Conservation (phyloP, 2,888 invertebrate species). For the Crematogaster levior region DNA sequence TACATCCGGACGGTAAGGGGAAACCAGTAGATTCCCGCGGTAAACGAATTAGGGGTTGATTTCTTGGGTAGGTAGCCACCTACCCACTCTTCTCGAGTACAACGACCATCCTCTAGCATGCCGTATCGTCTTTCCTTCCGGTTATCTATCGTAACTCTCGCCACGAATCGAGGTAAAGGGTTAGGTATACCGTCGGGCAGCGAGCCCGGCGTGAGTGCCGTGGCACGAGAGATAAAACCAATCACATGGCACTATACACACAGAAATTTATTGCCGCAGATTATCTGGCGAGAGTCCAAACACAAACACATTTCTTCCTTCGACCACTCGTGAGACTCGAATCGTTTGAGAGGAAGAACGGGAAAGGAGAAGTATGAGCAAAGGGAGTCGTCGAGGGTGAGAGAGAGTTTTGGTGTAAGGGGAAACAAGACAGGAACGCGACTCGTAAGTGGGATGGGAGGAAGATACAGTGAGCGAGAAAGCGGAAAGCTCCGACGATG, state of each 20-base stretch:
- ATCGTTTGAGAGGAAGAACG: neutral
- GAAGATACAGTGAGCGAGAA: slow-evolving; percentile 57
- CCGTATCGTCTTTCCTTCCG: slow-evolving; percentile 51
- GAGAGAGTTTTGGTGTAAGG: slow-evolving; percentile 25
- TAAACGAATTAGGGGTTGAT: slow-evolving; percentile 80
- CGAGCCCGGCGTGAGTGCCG: slow-evolving; percentile 42
- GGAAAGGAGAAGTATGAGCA: slow-evolving; percentile 26
- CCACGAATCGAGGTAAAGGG: slow-evolving; percentile 64
- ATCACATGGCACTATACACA: slow-evolving; percentile 83
- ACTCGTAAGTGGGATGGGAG: slow-evolving; percentile 40
- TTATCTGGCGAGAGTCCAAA: slow-evolving; percentile 84
- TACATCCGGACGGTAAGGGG: slow-evolving; percentile 52
- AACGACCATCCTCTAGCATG: slow-evolving; percentile 55
- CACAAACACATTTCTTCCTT: slow-evolving; percentile 83
- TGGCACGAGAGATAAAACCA: slow-evolving; percentile 82
- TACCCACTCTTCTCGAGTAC: slow-evolving; percentile 58
- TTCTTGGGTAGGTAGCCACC: slow-evolving; percentile 74
- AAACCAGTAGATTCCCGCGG: slow-evolving; percentile 71
- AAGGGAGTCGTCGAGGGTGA: slow-evolving; percentile 7
- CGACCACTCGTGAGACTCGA: slow-evolving; percentile 57
- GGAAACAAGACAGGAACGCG: slow-evolving; percentile 45
- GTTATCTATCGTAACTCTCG: slow-evolving; percentile 63
- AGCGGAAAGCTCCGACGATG: slow-evolving; percentile 70
- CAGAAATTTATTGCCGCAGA: slow-evolving; percentile 84
- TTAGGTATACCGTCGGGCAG: slow-evolving; percentile 57